phyloP scores from a whole-genome alignment of 2,113 vertebrate genomes.

The Meleagris gallopavo region DNA sequence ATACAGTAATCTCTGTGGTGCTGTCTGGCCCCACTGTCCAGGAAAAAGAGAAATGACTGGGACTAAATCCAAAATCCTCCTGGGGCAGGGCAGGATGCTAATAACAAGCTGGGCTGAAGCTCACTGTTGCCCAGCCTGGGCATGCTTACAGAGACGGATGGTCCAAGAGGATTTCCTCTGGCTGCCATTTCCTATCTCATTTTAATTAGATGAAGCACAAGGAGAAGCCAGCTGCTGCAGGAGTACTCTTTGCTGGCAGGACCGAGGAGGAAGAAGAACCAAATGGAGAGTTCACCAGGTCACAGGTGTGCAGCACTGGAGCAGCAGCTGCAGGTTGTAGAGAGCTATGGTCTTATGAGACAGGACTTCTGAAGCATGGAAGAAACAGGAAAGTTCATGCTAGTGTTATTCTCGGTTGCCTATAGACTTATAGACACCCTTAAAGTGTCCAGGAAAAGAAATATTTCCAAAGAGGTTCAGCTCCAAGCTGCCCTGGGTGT shows the following conservation, averaged over 20 bases:
- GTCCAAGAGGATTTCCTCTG: not conserved
- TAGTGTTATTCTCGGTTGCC: not conserved
- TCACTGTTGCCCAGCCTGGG: accelerated
- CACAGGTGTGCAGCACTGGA: accelerated
- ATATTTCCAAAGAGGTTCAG: not conserved
- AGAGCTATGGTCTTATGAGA: accelerated
- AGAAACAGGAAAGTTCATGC: not conserved
- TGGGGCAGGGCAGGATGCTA: not conserved
- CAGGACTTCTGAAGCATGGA: not conserved
- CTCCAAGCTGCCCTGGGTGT: not conserved
- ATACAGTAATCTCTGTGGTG: not conserved
- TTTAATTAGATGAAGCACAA: not conserved
- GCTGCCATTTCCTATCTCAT: not conserved
- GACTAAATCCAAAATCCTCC: not conserved
- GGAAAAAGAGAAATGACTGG: not conserved
- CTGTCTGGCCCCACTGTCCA: not conserved
- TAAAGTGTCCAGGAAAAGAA: not conserved
- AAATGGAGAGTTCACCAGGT: not conserved
- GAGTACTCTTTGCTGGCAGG: accelerated
- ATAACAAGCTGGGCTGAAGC: not conserved
- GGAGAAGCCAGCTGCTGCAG: not conserved
- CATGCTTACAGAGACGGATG: not conserved
- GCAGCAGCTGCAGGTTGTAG: not conserved
- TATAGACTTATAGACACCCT: not conserved
- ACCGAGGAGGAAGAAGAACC: accelerated